Conservation (phyloP, 2,797 vertebrate species). For the Galago senegalensis region DNA sequence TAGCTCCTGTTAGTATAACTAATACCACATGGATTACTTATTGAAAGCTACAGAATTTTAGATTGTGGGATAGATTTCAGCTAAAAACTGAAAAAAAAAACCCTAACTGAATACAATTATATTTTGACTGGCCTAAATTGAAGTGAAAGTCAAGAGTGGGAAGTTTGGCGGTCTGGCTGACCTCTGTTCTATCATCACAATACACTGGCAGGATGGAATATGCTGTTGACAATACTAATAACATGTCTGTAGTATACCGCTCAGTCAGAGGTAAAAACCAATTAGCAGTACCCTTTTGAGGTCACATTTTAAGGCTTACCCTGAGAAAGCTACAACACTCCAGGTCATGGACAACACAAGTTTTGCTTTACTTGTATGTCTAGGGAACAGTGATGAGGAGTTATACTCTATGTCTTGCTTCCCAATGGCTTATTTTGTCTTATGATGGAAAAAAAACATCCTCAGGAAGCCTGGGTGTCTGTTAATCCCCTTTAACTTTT, state of each 20-base stretch:
- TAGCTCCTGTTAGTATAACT: constrained; percentile 5
- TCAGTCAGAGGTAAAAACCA: neutral
- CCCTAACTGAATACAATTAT: neutral
- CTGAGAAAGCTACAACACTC: neutral
- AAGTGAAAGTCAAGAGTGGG: neutral
- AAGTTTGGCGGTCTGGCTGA: neutral
- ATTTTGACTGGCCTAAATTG: constrained; percentile 15
- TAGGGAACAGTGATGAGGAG: neutral
- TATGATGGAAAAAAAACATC: constrained; percentile 26
- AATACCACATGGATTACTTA: neutral
- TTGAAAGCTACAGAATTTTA: constrained; percentile 38
- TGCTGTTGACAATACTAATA: neutral
- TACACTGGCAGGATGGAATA: neutral
- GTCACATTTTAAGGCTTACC: neutral
- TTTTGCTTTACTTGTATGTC: neutral
- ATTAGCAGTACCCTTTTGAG: neutral
- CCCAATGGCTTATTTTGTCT: neutral
- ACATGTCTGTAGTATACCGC: neutral
- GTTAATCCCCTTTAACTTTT: neutral
- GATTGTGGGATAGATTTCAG: neutral
- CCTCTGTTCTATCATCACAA: neutral
- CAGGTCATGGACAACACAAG: neutral
- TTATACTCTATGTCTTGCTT: neutral
- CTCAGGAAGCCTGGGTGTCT: neutral
- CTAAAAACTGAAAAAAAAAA: neutral